Evolutionary conservation across 1,140 invertebrate species (phyloP), one percentile per base, ranked within the genome.

Genomic region (Eumeta japonica): DNA sequence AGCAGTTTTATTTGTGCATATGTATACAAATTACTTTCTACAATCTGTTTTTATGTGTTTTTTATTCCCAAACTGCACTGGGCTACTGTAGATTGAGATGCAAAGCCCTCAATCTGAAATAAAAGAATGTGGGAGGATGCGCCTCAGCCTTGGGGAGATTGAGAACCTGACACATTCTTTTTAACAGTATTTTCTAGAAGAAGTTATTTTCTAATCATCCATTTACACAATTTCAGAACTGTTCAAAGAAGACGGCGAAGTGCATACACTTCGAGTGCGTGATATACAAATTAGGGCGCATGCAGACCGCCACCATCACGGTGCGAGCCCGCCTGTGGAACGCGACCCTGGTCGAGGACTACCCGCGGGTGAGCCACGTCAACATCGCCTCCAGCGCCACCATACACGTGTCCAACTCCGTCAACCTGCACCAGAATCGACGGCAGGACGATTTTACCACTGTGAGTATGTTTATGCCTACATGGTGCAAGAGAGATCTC

Each of bases 311-410:
- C 1, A 86, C 84, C 1, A 89, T 96, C 41, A 83, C 81, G 24
- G 81, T 95, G 12, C 83, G 81, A 54, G 87, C 90, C 1, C 81
- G 89, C 33, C 75, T 97, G 4, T 96, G 92, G 92, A 95, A 94
- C 77, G 84, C 87, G 1, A 95, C 92, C 0, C 73, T 97, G 10
- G 85, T 91, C 1, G 86, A 90, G 58, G 88, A 94, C 62, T 94
- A 92, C 71, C 85, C 88, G 0, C 79, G 84, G 30, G 88, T 92
- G n/a, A 86, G 91, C 58, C 79, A 82, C 28, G 90, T 95, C 0
- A 81, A 81, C 48, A 92, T 94, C 34, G 80, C 82, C 17, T 94
- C 92, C 0, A 79, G 77, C 33, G 92, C 89, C 1, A 78, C 76
- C 45, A 83, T 94, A 18, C 63, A 81, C 43, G 82, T 94, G 44